phyloP scores from a whole-genome alignment of 2,113 vertebrate genomes.

The Halcyon senegalensis region DNA sequence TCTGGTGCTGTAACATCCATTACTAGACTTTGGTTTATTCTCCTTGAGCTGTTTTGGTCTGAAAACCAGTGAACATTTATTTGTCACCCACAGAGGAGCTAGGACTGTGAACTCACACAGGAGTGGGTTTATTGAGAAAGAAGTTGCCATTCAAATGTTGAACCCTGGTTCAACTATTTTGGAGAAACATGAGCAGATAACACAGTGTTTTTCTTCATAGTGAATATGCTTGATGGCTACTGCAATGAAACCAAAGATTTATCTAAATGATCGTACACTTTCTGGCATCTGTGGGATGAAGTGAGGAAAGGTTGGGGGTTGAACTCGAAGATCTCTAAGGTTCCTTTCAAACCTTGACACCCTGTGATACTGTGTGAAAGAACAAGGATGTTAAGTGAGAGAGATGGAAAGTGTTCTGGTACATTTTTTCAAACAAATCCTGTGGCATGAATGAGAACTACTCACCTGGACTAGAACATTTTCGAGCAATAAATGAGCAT shows the following conservation, averaged over 20 bases:
- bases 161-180: constrained; percentile 57
- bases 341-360: too few relatives aligned
- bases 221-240: neutral
- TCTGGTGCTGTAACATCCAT: neutral
- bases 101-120: constrained; percentile 47
- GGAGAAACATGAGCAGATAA: constrained; percentile 25
- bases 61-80: constrained; percentile 8
- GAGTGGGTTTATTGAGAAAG: constrained; percentile 70
- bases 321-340: too few relatives aligned
- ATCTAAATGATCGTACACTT: neutral
- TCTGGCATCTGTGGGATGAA: neutral
- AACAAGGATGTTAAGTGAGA: constrained; percentile 8
- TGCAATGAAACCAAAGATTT: neutral
- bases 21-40: neutral
- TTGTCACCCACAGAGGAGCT: constrained; percentile 38
- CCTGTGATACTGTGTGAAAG: neutral
- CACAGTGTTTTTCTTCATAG: neutral
- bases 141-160: constrained; percentile 65
- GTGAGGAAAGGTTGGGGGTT: neutral
- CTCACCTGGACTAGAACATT: constrained; percentile 30
- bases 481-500: constrained; percentile 26
- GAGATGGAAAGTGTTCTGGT: neutral
- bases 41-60: neutral
- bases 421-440: neutral
- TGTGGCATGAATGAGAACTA: constrained; percentile 34